phyloP scores from a whole-genome alignment of 2,888 invertebrate genomes.

The Pseudococcus jackbeardsleyi region DNA sequence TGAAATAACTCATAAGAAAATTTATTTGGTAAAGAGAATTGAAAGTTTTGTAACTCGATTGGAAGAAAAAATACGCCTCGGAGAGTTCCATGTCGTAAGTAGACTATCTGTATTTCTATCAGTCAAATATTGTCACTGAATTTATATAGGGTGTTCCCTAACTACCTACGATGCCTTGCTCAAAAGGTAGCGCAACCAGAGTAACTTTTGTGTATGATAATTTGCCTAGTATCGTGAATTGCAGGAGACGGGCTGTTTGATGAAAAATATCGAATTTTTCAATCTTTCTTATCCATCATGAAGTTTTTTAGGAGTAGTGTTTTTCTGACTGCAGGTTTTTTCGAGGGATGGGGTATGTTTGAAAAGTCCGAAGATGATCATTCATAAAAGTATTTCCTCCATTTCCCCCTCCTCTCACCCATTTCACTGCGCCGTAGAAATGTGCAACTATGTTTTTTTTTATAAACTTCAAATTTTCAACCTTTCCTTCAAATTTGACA shows the following conservation, averaged over 20 bases:
- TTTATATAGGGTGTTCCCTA: neutral
- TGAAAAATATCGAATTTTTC: neutral
- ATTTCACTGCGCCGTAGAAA: too few species aligned
- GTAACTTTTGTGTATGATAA: neutral
- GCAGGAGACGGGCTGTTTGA: neutral
- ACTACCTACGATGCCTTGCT: neutral
- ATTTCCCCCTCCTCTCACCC: too few species aligned
- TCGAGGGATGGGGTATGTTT: too few species aligned
- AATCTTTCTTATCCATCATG: neutral
- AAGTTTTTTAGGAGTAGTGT: too few species aligned
- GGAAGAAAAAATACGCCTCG: neutral
- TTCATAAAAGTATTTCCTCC: too few species aligned
- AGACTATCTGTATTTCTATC: constrained; percentile 19
- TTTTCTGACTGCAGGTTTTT: too few species aligned
- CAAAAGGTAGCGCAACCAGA: neutral
- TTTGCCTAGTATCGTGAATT: neutral
- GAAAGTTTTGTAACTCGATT: neutral
- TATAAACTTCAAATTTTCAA: too few species aligned
- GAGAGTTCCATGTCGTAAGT: neutral
- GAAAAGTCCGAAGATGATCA: too few species aligned
- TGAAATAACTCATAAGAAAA: neutral
- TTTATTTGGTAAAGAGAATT: neutral
- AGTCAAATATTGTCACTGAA: neutral
- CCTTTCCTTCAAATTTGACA: too few species aligned
- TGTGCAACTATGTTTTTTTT: too few species aligned